Evolutionary conservation across 2,113 vertebrate species (phyloP).

Genomic region (Illadopsis cleaveri): DNA sequence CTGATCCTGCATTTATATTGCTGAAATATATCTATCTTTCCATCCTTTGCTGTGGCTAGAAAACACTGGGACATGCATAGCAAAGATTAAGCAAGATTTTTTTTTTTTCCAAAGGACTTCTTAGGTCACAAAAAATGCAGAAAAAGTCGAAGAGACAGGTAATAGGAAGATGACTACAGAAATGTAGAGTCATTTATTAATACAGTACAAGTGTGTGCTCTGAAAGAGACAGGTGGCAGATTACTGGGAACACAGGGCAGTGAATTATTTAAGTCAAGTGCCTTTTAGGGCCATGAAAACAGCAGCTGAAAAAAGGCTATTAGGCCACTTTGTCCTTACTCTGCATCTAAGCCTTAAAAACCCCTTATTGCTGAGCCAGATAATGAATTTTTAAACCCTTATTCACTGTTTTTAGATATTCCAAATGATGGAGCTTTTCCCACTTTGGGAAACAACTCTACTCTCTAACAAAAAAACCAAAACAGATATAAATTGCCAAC

Average conservation of each 20-base stretch:
- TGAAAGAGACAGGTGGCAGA: background rate
- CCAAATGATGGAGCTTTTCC: background rate
- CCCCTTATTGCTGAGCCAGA: background rate
- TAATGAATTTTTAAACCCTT: slow-evolving; percentile 31
- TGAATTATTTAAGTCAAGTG: slow-evolving; percentile 46
- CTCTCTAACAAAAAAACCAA: background rate
- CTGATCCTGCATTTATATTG: background rate
- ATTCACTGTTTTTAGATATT: background rate
- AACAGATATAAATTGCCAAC: background rate
- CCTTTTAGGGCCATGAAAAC: slow-evolving; percentile 2
- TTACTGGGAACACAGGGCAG: background rate
- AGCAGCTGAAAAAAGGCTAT: background rate
- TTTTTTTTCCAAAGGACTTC: background rate
- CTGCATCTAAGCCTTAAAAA: background rate
- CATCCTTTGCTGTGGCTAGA: background rate
- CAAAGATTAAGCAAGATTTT: background rate
- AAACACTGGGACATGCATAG: background rate
- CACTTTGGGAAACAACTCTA: background rate
- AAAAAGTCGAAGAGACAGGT: background rate
- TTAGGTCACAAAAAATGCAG: background rate
- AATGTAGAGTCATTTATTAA: background rate
- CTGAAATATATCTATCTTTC: background rate
- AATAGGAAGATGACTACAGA: background rate
- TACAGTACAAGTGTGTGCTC: background rate
- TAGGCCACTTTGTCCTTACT: background rate